Evolutionary conservation across 1,140 invertebrate genomes (phyloP).

Genomic region (Lamellibrachia luymesi): DNA sequence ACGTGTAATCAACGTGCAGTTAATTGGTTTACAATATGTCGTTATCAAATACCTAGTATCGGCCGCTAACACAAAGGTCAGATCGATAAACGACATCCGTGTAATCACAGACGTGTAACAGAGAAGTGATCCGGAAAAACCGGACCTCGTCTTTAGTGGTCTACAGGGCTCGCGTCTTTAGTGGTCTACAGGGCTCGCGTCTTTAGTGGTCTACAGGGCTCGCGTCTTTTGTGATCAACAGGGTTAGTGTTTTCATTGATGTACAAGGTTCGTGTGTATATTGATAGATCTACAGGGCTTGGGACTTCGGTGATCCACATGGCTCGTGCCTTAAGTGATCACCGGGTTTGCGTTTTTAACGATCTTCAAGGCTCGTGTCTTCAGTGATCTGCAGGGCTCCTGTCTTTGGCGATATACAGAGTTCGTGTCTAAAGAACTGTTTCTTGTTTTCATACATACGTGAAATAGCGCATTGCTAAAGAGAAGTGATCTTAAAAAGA

Average conservation of each 20-base stretch:
- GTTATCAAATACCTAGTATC: neutral
- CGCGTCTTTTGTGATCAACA: too few species aligned
- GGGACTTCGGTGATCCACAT: neutral
- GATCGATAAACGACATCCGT: neutral
- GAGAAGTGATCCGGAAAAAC: neutral
- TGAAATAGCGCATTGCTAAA: too few species aligned
- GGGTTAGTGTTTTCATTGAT: too few species aligned
- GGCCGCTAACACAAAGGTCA: neutral
- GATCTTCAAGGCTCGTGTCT: neutral
- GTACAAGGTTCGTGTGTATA: too few species aligned
- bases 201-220: neutral
- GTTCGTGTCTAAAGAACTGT: too few species aligned
- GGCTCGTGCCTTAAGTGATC: neutral
- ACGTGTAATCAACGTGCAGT: neutral
- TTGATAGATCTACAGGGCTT: neutral
- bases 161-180: neutral
- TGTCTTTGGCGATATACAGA: too few species aligned
- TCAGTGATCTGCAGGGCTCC: too few species aligned
- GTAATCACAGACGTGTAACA: neutral
- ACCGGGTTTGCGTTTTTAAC: too few species aligned
- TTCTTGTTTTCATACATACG: too few species aligned
- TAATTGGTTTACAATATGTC: neutral
- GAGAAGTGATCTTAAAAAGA: neutral
- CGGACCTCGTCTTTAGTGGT: neutral
- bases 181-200: neutral